A percentile compares a stretch with the other conserved stretches of the same genome.
These are phyloP conservation scores for Platalea minor DNA, from an alignment of 2,797 vertebrate species.

Conservation along the genomic window DNA sequence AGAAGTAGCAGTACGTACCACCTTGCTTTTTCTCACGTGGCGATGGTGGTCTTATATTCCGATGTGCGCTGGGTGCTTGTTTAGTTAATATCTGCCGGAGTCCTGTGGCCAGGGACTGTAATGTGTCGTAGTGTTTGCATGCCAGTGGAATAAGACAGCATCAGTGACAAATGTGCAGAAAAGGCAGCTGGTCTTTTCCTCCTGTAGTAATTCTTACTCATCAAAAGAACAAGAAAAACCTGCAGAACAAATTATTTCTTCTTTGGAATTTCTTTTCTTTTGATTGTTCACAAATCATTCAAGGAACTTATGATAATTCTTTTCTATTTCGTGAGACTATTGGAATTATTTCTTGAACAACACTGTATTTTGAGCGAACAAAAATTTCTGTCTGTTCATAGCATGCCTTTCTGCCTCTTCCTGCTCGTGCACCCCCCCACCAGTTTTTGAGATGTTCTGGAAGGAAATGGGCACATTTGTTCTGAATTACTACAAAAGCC, in stretches of 20 bases:
- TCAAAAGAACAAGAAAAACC: not conserved
- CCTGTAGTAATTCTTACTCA: not conserved
- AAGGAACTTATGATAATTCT: not conserved
- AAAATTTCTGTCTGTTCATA: not conserved
- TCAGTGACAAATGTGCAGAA: not conserved
- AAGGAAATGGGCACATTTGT: not conserved
- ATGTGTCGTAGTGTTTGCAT: not conserved
- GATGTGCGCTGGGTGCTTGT: not conserved
- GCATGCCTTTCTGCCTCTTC: not conserved
- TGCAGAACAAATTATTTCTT: not conserved
- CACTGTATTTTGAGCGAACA: not conserved
- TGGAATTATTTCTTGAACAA: not conserved
- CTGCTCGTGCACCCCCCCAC: not conserved
- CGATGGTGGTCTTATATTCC: not conserved
- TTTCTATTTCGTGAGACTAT: not conserved
- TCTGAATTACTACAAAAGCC: not conserved
- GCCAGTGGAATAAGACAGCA: not conserved
- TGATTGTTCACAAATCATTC: not conserved
- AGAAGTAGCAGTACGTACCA: not conserved
- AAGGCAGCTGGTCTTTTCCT: not conserved
- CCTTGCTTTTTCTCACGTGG: not conserved
- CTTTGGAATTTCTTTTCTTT: not conserved
- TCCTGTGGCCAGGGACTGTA: not conserved
- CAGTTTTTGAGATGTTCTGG: not conserved
- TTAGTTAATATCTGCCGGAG: not conserved